Conservation (phyloP, 2,797 vertebrate genomes). For the Spondyliosoma cantharus region DNA sequence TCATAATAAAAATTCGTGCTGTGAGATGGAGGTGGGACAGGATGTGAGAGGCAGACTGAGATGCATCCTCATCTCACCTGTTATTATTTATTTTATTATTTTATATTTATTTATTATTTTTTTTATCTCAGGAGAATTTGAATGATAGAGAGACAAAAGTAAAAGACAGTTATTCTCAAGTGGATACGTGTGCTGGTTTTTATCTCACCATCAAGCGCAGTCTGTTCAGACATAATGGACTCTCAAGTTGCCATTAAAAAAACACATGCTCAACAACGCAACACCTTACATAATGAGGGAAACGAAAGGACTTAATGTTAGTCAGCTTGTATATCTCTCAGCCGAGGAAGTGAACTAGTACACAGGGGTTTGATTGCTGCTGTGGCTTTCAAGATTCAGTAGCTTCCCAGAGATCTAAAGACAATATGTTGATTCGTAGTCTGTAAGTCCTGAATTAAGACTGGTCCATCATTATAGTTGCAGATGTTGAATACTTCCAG, state of each 20-base stretch:
- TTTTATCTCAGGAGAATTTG: conserved; percentile 30
- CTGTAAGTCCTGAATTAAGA: background rate
- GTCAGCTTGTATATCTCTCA: background rate
- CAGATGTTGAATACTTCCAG: background rate
- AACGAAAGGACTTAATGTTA: background rate
- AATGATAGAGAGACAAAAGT: conserved; percentile 15
- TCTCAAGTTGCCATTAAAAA: conserved; percentile 19
- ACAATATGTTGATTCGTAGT: background rate
- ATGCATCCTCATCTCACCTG: conserved; percentile 26
- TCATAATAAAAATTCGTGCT: conserved; percentile 4
- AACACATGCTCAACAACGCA: background rate
- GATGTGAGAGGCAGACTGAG: conserved; percentile 3
- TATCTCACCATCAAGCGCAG: background rate
- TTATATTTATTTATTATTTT: too few relatives aligned
- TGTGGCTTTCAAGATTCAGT: background rate
- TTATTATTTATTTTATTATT: too few relatives aligned
- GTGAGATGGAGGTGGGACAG: conserved; percentile 1
- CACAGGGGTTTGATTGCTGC: background rate
- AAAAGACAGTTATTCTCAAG: conserved; percentile 7
- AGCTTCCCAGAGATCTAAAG: background rate
- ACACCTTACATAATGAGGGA: background rate
- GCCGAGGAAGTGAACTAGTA: background rate
- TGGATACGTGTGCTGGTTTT: background rate
- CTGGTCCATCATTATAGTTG: background rate
- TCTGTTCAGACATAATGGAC: background rate